Percentiles rank a stretch among this genome's conserved stretches.
Evolutionary conservation across 2,113 vertebrate species (phyloP).

Genomic region (Dermatemys mawii): DNA sequence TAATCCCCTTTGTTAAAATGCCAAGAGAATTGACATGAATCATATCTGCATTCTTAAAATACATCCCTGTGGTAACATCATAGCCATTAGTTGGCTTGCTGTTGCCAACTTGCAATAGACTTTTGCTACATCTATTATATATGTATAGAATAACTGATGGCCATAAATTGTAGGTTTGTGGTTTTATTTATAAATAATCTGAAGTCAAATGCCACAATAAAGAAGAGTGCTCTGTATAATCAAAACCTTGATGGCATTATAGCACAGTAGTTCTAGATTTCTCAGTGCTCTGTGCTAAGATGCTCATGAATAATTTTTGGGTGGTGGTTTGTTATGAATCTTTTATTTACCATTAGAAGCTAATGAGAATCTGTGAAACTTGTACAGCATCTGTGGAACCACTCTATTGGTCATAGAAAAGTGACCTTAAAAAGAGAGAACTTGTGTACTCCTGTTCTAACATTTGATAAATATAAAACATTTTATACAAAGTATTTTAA

Average conservation of each 20-base stretch:
- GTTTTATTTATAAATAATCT: background rate
- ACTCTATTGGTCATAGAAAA: background rate
- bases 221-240: background rate
- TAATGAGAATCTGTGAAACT: background rate
- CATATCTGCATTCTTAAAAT: background rate
- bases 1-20: background rate
- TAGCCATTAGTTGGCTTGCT: background rate
- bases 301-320: background rate
- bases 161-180: background rate
- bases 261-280: background rate
- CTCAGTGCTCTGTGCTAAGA: background rate
- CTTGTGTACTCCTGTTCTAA: background rate
- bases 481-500: background rate
- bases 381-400: background rate
- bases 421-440: background rate
- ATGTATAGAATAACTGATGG: background rate
- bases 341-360: background rate
- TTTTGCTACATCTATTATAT: rapidly evolving
- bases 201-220: background rate
- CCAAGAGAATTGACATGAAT: background rate
- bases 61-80: background rate
- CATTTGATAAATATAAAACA: background rate
- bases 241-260: background rate
- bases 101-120: background rate
- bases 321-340: background rate